Evolutionary conservation across 2,888 invertebrate species (phyloP), one percentile per base, ranked within the genome.

Genomic region (Thecophora atra): DNA sequence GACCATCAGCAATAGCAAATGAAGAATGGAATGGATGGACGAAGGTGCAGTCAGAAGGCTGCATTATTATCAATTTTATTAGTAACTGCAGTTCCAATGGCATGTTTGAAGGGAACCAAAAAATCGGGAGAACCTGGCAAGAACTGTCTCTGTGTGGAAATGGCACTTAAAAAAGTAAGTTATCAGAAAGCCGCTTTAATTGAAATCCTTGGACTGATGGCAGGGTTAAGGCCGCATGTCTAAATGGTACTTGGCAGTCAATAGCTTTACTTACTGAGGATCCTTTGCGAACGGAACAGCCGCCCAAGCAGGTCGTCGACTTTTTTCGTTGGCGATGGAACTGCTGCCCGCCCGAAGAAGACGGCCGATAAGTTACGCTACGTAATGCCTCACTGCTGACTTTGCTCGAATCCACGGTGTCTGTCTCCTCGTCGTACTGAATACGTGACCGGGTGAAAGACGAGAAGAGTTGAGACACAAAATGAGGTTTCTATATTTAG

Each of bases 251-350:
- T 37, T 37, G 37, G 11, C 7, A 37, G 37, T 42, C 52, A n/a
- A n/a, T n/a, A n/a, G 72, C 68, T 73, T 52, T 84, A 89, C 93
- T 93, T 91, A 93, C 93, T 90, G 91, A 90, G 81, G 93, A 92
- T 87, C 91, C 91, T 86, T 91, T 91, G 79, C 91, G 90, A 82
- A 92, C 91, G 85, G 91, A 89, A 88, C 92, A 93, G 86, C 91
- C 90, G 85, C 89, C 89, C 83, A 93, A 89, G 87, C 92, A 93
- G 88, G 91, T 91, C 82, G 91, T 90, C 78, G 89, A 88, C 83
- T 88, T 86, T 74, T 84, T 83, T 78, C 85, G 87, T 70, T 79
- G 78, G 75, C 74, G 72, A 76, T 78, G 78, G 72, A 75, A 66
- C 72, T 66, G 72, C 28, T 56, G 54, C 60, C 79, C 78, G 70